These are phyloP conservation scores for Centropristis striata DNA, from an alignment of 2,113 vertebrate genomes.

Conservation along the genomic window DNA sequence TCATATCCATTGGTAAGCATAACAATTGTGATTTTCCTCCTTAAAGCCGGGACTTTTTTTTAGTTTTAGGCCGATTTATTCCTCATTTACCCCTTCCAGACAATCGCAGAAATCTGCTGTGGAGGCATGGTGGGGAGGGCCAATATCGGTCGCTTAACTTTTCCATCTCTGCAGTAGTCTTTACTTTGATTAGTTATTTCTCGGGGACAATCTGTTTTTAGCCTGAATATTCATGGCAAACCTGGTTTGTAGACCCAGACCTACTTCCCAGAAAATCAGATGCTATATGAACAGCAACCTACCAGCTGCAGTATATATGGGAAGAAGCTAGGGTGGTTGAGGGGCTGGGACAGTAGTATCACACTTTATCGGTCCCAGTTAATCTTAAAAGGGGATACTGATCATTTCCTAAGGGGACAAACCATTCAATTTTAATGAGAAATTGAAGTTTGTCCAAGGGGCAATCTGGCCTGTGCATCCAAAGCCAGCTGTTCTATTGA, in stretches of 20 bases:
- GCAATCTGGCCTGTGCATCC: neutral
- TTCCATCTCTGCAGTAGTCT: neutral
- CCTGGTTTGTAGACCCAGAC: constrained; percentile 13
- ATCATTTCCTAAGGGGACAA: neutral
- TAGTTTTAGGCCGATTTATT: no score
- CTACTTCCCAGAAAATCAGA: constrained; percentile 42
- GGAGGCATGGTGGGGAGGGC: no score
- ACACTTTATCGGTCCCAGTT: neutral
- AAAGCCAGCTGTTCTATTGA: neutral
- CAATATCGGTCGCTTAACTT: neutral
- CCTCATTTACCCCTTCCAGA: no score
- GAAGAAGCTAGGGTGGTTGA: neutral
- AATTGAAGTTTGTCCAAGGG: neutral
- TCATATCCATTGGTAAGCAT: constrained; percentile 96
- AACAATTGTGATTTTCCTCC: constrained; percentile 21
- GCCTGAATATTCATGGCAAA: constrained; percentile 11
- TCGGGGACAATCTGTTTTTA: neutral
- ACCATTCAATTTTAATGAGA: neutral
- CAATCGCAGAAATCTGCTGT: no score
- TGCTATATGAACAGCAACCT: constrained; percentile 30
- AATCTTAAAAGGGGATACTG: neutral
- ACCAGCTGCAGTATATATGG: neutral
- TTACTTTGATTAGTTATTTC: neutral
- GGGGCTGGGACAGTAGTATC: neutral
- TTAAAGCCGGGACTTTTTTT: no score